These are phyloP conservation scores for Mythimna pallens DNA, from an alignment of 2,888 invertebrate species.

Conservation along the genomic window DNA sequence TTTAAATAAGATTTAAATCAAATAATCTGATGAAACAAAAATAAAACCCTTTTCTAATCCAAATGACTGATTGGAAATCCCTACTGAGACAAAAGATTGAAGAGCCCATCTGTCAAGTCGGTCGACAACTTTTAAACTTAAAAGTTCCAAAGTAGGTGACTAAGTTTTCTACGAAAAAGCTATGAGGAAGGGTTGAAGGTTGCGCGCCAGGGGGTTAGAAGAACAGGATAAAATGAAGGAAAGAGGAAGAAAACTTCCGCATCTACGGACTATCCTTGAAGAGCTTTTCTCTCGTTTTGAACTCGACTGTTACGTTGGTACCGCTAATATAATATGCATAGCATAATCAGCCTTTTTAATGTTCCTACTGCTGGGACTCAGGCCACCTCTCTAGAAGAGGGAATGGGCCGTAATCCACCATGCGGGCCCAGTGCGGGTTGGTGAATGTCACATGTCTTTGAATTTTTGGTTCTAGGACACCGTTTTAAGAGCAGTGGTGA, in stretches of 20 bases:
- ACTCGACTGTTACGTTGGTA: not conserved
- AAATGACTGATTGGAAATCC: slow-evolving; percentile 8
- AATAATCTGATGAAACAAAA: not conserved
- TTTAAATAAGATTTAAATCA: not conserved
- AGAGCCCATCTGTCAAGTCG: slow-evolving; percentile 30
- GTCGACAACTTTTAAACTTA: slow-evolving; percentile 18
- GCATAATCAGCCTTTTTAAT: too few species aligned
- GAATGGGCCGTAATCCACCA: too few species aligned
- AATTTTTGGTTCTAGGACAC: too few species aligned
- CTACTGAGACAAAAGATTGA: slow-evolving; percentile 4
- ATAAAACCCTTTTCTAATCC: not conserved
- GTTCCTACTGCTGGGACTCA: too few species aligned
- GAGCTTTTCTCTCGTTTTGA: not conserved
- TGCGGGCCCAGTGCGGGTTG: too few species aligned
- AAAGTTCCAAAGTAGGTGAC: slow-evolving; percentile 22
- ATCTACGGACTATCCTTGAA: not conserved
- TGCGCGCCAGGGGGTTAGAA: slow-evolving; percentile 15
- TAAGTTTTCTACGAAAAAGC: slow-evolving; percentile 13
- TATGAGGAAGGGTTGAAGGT: not conserved
- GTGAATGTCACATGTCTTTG: too few species aligned
- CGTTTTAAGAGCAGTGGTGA: too few species aligned
- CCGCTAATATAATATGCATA: not conserved
- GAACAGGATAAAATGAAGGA: slow-evolving; percentile 17
- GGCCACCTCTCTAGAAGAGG: too few species aligned
- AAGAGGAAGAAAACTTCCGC: slow-evolving; percentile 13